Evolutionary conservation across 1,140 invertebrate genomes (phyloP).

Genomic region (Hypothenemus hampei): DNA sequence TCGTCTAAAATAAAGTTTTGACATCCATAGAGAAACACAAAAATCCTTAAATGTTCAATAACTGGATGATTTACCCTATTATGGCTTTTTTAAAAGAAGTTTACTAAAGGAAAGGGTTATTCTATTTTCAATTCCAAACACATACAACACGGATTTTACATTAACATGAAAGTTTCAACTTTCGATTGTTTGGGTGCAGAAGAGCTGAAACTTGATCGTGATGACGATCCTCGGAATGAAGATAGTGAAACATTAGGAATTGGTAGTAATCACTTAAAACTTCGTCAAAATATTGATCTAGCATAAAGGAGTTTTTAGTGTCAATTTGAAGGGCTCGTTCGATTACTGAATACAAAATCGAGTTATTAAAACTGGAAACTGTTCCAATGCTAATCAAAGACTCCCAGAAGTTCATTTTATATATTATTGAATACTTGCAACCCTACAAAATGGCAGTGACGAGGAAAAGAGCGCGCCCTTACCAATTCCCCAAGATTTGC

Average conservation of each 20-base stretch:
- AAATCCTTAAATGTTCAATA: no score
- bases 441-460: slow-evolving; percentile 40
- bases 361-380: slow-evolving; percentile 61
- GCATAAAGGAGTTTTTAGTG: slow-evolving; percentile 35
- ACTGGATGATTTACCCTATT: no score
- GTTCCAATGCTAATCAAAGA: slow-evolving; percentile 56
- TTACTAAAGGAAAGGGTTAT: slow-evolving; percentile 60
- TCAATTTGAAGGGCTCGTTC: slow-evolving; percentile 60
- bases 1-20: no score
- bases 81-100: slow-evolving; percentile 57
- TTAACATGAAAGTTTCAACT: slow-evolving; percentile 50
- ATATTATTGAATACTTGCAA: slow-evolving; percentile 44
- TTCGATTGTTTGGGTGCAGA: slow-evolving; percentile 51
- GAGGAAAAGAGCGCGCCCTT: slow-evolving; percentile 32
- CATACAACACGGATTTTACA: slow-evolving; percentile 63
- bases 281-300: background rate
- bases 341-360: slow-evolving; percentile 58
- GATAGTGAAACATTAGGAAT: slow-evolving; percentile 32
- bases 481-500: slow-evolving; percentile 27
- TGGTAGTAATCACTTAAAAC: slow-evolving; percentile 29
- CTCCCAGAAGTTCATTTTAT: slow-evolving; percentile 47
- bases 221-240: slow-evolving; percentile 28
- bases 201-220: slow-evolving; percentile 43
- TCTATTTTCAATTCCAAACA: slow-evolving; percentile 61
- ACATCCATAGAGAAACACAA: no score